Evolutionary conservation across 1,140 invertebrate genomes (phyloP).

Genomic region (Schlechtendalia chinensis): DNA sequence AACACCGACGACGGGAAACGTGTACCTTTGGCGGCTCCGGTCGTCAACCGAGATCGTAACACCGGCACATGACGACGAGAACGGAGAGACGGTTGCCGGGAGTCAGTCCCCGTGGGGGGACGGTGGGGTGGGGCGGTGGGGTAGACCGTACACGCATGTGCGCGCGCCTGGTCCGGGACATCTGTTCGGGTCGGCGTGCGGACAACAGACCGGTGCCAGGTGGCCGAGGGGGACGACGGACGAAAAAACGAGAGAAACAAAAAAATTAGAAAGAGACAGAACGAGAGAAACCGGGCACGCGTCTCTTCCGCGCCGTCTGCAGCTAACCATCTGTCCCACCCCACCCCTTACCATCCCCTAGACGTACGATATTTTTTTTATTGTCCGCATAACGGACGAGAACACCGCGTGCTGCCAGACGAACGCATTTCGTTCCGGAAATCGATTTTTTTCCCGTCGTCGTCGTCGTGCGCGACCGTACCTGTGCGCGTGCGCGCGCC

Average conservation of each 20-base stretch:
- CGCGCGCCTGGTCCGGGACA: neutral
- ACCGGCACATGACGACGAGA: too few species aligned
- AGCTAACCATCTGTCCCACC: constrained; percentile 45
- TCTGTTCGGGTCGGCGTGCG: constrained; percentile 28
- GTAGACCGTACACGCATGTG: constrained; percentile 1
- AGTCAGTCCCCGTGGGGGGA: too few species aligned
- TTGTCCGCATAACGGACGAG: constrained; percentile 31
- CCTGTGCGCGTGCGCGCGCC: too few species aligned
- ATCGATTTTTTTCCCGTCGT: too few species aligned
- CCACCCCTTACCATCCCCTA: too few species aligned
- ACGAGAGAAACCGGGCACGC: constrained; percentile 29
- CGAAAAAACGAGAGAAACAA: neutral
- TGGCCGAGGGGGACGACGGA: neutral
- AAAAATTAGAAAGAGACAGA: neutral
- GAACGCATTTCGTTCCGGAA: neutral
- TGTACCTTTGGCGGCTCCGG: too few species aligned
- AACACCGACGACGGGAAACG: too few species aligned
- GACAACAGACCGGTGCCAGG: constrained; percentile 25
- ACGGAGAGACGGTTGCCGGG: too few species aligned
- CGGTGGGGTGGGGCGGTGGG: neutral
- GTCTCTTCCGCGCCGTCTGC: constrained; percentile 29
- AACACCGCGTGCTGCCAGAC: neutral
- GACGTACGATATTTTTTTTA: neutral
- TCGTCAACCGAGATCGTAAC: too few species aligned
- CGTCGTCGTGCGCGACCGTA: too few species aligned